Percentiles rank a stretch among this genome's conserved stretches.
Conservation (phyloP, 2,797 vertebrate genomes). For the Botia almorhae region DNA sequence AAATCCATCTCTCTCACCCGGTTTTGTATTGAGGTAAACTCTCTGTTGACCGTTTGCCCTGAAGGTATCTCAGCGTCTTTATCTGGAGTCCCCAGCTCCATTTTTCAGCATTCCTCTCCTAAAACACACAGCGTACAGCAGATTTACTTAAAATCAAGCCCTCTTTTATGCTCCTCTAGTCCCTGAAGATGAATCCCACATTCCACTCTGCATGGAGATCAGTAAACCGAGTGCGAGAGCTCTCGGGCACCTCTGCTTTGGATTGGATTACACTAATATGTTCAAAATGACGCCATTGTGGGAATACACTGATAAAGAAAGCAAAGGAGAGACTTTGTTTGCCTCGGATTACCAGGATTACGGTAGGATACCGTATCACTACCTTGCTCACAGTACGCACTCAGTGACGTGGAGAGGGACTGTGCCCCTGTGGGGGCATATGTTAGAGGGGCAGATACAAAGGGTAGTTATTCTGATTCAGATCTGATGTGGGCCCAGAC, state of each 20-base stretch:
- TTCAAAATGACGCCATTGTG: conserved; percentile 41
- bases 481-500: conserved; percentile 32
- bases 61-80: conserved; percentile 9
- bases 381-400: conserved; percentile 49
- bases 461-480: conserved; percentile 48
- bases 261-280: conserved; percentile 58
- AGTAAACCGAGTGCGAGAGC: conserved; percentile 43
- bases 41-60: background rate
- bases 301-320: conserved; percentile 6
- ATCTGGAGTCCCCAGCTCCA: background rate
- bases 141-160: conserved; percentile 7
- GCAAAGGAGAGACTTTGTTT: conserved; percentile 53
- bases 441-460: conserved; percentile 37
- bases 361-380: conserved; percentile 17
- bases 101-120: background rate
- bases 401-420: conserved; percentile 21
- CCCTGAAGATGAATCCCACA: background rate
- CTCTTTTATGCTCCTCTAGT: background rate
- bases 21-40: background rate
- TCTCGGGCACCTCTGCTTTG: conserved; percentile 20
- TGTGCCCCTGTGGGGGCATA: conserved; percentile 28
- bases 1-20: background rate
- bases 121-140: background rate
- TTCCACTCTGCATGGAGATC: conserved; percentile 37
- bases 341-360: conserved; percentile 57